Evolutionary conservation across 2,888 invertebrate species (phyloP).

Genomic region (Amphipoea lucens): DNA sequence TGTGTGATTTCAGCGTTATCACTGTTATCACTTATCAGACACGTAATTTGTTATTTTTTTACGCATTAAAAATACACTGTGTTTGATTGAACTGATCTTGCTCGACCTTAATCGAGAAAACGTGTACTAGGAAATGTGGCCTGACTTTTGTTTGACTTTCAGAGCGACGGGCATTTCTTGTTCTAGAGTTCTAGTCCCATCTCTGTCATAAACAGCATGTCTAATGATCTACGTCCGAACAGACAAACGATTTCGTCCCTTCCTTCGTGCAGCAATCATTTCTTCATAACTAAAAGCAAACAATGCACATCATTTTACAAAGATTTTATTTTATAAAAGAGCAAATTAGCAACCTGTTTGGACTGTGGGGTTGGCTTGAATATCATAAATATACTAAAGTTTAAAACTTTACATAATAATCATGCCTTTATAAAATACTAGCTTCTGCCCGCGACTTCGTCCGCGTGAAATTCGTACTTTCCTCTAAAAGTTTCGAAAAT

Average conservation of each 20-base stretch:
- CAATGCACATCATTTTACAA: too few relatives aligned
- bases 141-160: constrained; percentile 20
- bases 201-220: neutral
- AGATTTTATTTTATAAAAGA: neutral
- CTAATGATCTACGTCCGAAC: neutral
- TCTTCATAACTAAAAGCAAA: neutral
- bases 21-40: too few relatives aligned
- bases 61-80: neutral
- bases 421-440: neutral
- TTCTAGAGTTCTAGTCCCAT: neutral
- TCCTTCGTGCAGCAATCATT: neutral
- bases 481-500: too few relatives aligned
- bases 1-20: constrained; percentile 11
- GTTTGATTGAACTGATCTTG: neutral
- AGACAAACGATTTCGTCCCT: neutral
- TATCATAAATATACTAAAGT: neutral
- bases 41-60: neutral
- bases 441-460: too few relatives aligned
- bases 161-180: neutral
- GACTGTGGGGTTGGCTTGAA: neutral
- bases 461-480: too few relatives aligned
- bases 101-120: neutral
- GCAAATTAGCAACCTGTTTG: neutral
- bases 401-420: neutral
- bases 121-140: neutral